These are phyloP conservation scores for Abrostola tripartita DNA, from an alignment of 2,888 invertebrate species.

Conservation along the genomic window DNA sequence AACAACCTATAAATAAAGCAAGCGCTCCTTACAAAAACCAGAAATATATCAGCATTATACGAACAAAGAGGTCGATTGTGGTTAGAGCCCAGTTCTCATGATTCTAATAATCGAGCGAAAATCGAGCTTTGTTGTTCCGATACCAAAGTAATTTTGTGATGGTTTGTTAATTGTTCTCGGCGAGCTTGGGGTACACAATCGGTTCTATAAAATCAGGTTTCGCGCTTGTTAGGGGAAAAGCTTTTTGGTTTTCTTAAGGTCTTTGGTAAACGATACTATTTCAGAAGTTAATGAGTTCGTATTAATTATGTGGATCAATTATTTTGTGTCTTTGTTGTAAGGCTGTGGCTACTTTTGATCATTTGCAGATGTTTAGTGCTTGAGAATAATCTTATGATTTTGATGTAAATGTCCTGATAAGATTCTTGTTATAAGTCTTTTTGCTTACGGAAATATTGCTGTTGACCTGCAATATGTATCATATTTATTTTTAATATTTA, in stretches of 20 bases:
- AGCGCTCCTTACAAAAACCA: conserved; percentile 12
- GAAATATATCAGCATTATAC: conserved; percentile 25
- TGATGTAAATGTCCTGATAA: no score
- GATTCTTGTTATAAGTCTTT: no score
- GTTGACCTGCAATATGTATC: no score
- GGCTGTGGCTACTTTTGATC: conserved; percentile 8
- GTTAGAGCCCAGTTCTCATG: conserved; percentile 7
- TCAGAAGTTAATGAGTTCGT: conserved; percentile 17
- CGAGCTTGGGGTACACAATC: conserved; percentile 2
- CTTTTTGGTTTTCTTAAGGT: conserved; percentile 2
- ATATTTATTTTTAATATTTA: no score
- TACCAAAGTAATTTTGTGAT: conserved; percentile 23
- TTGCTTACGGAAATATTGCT: no score
- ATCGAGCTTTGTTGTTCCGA: conserved; percentile 9
- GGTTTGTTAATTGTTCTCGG: conserved; percentile 19
- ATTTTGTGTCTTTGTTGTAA: conserved; percentile 12
- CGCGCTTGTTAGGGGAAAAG: conserved; percentile 16
- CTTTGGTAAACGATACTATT: conserved; percentile 27
- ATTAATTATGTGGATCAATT: conserved; percentile 17
- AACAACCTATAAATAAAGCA: conserved; percentile 30
- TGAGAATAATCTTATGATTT: not conserved
- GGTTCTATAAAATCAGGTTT: conserved; percentile 12
- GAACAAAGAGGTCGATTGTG: conserved; percentile 11
- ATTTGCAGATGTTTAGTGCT: conserved; percentile 6
- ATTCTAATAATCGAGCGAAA: conserved; percentile 16